Evolutionary conservation across 2,888 invertebrate genomes (phyloP).

Genomic region (Peribatodes rhomboidaria): DNA sequence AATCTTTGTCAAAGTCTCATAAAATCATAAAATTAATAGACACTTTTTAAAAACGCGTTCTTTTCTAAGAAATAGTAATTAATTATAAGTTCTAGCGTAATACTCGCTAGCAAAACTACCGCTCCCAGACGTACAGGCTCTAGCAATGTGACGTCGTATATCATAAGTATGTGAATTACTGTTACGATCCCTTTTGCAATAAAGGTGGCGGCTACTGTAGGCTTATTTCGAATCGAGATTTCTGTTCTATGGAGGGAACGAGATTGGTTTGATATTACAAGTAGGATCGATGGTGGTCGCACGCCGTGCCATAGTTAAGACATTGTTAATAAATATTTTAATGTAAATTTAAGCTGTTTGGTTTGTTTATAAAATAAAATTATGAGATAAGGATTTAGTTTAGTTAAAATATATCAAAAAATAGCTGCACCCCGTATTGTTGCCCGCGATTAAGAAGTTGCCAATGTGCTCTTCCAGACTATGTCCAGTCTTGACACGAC

Average conservation of each 20-base stretch:
- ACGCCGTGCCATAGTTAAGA: neutral
- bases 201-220: slow-evolving; percentile 54
- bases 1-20: no score
- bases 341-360: no score
- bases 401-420: no score
- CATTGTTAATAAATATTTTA: neutral
- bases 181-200: slow-evolving; percentile 69
- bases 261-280: slow-evolving; percentile 10
- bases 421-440: no score
- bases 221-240: slow-evolving; percentile 29
- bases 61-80: no score
- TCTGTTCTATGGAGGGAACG: slow-evolving; percentile 13
- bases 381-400: no score
- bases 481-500: no score
- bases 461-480: no score
- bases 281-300: slow-evolving; percentile 3
- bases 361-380: no score
- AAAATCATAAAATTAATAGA: no score
- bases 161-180: slow-evolving; percentile 74
- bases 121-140: slow-evolving; percentile 4
- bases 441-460: no score
- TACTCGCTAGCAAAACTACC: slow-evolving; percentile 9
- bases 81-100: neutral
- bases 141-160: slow-evolving; percentile 64
- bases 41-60: no score